A percentile compares a stretch with the other conserved stretches of the same genome.
Evolutionary conservation across 2,113 vertebrate species (phyloP).

Genomic region (Elgaria multicarinata): DNA sequence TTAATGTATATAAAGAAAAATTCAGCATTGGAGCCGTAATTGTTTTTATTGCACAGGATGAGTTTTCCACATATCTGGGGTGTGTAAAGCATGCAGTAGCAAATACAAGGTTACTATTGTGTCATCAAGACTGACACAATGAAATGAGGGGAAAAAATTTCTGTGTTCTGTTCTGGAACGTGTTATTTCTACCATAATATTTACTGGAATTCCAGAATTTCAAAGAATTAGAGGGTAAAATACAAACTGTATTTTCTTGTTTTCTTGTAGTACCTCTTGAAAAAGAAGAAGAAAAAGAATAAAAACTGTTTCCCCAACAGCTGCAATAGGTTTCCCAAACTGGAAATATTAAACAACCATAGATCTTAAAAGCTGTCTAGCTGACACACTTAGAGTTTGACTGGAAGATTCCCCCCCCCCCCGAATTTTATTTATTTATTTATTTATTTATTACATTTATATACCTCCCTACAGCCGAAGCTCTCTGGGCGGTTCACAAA

Average conservation of each 20-base stretch:
- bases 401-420: too few relatives aligned
- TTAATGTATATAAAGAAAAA: not conserved
- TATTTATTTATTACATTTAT: too few relatives aligned
- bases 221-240: not conserved
- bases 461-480: too few relatives aligned
- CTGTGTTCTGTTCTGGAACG: not conserved
- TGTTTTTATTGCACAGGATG: not conserved
- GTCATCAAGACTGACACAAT: not conserved
- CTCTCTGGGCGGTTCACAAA: too few relatives aligned
- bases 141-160: not conserved
- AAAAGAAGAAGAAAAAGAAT: not conserved
- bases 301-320: not conserved
- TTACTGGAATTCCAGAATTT: not conserved
- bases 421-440: too few relatives aligned
- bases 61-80: not conserved
- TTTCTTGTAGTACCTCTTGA: not conserved
- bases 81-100: not conserved
- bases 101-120: too few relatives aligned
- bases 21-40: not conserved
- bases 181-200: not conserved
- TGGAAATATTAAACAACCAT: not conserved
- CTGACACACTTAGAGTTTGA: not conserved
- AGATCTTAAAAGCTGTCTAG: not conserved
- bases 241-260: not conserved
- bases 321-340: conserved; percentile 8